phyloP scores from a whole-genome alignment of 2,888 invertebrate genomes.

The Helicoverpa assulta region DNA sequence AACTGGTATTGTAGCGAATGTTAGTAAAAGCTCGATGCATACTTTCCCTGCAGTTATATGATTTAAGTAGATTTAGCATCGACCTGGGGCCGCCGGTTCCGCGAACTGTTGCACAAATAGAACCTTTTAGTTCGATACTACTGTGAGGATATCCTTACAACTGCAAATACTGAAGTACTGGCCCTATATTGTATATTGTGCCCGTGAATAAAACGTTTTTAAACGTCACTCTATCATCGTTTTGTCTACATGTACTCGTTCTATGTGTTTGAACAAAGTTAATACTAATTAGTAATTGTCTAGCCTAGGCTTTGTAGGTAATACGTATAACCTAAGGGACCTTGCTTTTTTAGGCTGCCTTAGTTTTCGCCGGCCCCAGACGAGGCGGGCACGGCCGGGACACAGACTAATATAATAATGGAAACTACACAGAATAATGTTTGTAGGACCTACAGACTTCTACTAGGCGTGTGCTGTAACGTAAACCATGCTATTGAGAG shows the following conservation, averaged over 20 bases:
- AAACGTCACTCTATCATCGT: neutral
- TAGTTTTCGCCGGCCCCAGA: slow-evolving; percentile 46
- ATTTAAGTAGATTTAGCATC: slow-evolving; percentile 33
- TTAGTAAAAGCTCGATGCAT: slow-evolving; percentile 10
- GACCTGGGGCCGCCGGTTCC: slow-evolving; percentile 21
- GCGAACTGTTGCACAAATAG: slow-evolving; percentile 40
- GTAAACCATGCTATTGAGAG: slow-evolving; percentile 7
- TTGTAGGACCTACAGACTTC: slow-evolving; percentile 33
- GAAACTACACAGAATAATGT: slow-evolving; percentile 57
- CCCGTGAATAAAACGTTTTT: neutral
- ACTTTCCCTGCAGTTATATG: slow-evolving; percentile 14
- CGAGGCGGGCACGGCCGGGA: slow-evolving; percentile 22
- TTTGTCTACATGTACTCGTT: neutral
- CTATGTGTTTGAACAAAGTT: slow-evolving; percentile 31
- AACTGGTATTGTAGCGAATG: neutral
- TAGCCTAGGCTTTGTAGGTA: slow-evolving; percentile 52
- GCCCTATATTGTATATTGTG: neutral
- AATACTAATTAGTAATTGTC: slow-evolving; percentile 61
- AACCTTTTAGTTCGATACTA: slow-evolving; percentile 30
- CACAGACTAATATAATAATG: slow-evolving; percentile 61
- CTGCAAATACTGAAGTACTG: slow-evolving; percentile 4
- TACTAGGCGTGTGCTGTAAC: slow-evolving; percentile 2
- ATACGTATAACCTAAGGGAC: slow-evolving; percentile 53
- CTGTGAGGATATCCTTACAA: slow-evolving; percentile 12
- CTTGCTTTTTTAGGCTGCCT: slow-evolving; percentile 47